A percentile compares a stretch with the other conserved stretches of the same genome.
These are phyloP conservation scores for Fregetta grallaria DNA, from an alignment of 2,113 vertebrate species.

Conservation along the genomic window DNA sequence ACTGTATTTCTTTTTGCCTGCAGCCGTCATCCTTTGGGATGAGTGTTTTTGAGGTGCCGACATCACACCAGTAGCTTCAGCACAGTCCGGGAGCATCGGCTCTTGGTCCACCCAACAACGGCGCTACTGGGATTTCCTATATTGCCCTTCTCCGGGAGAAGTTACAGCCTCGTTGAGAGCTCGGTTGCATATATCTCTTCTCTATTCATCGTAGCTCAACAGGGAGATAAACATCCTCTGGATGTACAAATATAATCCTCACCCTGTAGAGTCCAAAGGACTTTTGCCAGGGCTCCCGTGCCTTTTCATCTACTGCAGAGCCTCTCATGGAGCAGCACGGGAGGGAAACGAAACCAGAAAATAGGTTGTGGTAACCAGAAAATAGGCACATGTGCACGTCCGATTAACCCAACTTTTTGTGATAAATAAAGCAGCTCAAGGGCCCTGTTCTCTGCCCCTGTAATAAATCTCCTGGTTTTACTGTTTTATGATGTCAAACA, in stretches of 20 bases:
- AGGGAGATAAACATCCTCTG: background rate
- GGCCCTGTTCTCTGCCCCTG: background rate
- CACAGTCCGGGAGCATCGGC: fast-evolving
- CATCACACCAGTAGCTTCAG: background rate
- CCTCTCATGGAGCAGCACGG: background rate
- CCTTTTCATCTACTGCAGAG: background rate
- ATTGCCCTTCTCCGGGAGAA: background rate
- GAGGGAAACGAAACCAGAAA: slow-evolving; percentile 5
- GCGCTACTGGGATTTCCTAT: background rate
- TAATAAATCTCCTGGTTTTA: slow-evolving; percentile 30
- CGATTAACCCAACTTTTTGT: slow-evolving; percentile 8
- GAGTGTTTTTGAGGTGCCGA: background rate
- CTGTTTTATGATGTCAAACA: slow-evolving; percentile 31
- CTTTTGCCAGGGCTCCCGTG: background rate
- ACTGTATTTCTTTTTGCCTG: background rate
- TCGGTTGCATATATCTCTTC: background rate
- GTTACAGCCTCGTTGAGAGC: background rate
- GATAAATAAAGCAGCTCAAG: slow-evolving; percentile 8
- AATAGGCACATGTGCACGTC: background rate
- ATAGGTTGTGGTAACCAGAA: background rate
- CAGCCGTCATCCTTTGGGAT: background rate
- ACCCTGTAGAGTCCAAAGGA: background rate
- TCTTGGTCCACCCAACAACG: fast-evolving
- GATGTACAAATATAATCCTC: background rate
- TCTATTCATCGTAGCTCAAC: background rate